phyloP scores from a whole-genome alignment of 2,113 vertebrate genomes.

The Paramisgurnus dabryanus region DNA sequence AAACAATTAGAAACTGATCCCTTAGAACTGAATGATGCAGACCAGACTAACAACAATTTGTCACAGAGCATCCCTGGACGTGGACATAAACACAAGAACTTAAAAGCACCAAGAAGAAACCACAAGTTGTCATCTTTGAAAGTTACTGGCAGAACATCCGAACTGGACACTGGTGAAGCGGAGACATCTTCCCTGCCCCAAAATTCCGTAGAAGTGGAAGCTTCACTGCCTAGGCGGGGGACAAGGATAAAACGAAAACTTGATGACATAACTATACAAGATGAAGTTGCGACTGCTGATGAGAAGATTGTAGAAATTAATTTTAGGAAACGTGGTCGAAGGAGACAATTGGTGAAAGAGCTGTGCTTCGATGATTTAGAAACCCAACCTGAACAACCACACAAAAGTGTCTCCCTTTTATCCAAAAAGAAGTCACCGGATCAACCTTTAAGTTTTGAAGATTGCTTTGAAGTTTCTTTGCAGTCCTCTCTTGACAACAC shows the following conservation, averaged over 20 bases:
- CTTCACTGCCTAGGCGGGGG: background rate
- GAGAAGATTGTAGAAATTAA: background rate
- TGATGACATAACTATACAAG: background rate
- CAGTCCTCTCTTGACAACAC: too few species aligned
- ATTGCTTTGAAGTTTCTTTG: too few species aligned
- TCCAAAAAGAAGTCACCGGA: background rate
- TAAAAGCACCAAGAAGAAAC: background rate
- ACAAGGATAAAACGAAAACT: background rate
- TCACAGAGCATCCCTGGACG: background rate
- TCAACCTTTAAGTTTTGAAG: too few species aligned
- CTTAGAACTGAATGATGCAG: background rate
- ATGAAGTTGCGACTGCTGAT: background rate
- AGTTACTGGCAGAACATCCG: background rate
- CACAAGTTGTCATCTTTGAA: background rate
- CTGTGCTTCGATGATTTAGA: background rate
- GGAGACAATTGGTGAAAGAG: background rate
- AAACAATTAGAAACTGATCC: background rate
- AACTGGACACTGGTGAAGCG: background rate
- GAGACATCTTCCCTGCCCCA: background rate
- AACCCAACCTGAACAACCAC: background rate
- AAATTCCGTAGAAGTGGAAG: background rate
- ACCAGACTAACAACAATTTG: background rate
- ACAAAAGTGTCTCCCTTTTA: background rate
- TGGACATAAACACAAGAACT: constrained; percentile 1
- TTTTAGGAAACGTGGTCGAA: background rate